Evolutionary conservation across 2,113 vertebrate genomes (phyloP).

Genomic region (Limanda limanda): DNA sequence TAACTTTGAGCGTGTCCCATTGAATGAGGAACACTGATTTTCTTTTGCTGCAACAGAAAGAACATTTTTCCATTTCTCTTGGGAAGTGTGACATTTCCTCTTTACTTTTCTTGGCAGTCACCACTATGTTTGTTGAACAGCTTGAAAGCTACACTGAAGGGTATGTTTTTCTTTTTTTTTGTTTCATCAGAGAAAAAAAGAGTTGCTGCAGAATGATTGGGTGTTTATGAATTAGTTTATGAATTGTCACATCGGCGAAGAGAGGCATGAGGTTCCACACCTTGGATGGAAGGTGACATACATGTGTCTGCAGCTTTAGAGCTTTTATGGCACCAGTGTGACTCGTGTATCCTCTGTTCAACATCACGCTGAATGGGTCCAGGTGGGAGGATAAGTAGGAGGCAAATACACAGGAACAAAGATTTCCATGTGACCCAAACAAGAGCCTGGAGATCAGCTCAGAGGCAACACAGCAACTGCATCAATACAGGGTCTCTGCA

Average conservation of each 20-base stretch:
- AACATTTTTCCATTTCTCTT: neutral
- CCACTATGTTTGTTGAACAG: neutral
- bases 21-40: no score
- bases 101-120: neutral
- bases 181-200: no score
- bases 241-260: neutral
- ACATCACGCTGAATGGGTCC: conserved; percentile 41
- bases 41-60: neutral
- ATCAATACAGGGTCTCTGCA: conserved; percentile 14
- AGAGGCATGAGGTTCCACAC: neutral
- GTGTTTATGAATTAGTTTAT: no score
- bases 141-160: no score
- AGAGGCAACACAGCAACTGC: conserved; percentile 27
- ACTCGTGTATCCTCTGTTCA: conserved; percentile 47
- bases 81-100: neutral
- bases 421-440: no score
- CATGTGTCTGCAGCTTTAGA: conserved; percentile 37
- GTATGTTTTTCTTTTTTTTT: no score
- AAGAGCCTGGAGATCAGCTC: conserved; percentile 20
- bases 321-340: conserved; percentile 49
- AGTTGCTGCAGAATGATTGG: no score
- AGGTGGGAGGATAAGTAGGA: conserved; percentile 43
- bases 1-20: neutral
- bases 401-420: neutral
- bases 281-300: conserved; percentile 14